These are phyloP conservation scores for Sphinx pinastri DNA, from an alignment of 2,888 invertebrate genomes.

Conservation along the genomic window DNA sequence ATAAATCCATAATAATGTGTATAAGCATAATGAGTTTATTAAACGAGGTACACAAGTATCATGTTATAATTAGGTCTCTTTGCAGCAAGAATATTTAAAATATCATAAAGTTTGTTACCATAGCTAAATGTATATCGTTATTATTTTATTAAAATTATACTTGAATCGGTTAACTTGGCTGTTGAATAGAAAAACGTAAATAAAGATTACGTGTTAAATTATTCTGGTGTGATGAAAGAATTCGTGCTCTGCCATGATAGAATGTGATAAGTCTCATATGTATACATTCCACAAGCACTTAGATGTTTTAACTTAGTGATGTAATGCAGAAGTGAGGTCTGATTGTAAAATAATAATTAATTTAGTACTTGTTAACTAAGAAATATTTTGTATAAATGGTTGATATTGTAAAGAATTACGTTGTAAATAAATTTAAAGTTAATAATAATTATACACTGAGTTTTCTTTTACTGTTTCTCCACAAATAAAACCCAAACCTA, in stretches of 20 bases:
- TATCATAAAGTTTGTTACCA: constrained; percentile 68
- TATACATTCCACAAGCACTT: constrained; percentile 69
- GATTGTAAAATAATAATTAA: constrained; percentile 80
- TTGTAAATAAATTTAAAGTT: constrained; percentile 82
- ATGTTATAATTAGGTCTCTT: constrained; percentile 31
- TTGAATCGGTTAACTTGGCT: constrained; percentile 28
- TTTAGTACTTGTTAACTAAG: constrained; percentile 79
- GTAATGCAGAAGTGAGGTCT: constrained; percentile 71
- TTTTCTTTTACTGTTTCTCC: background rate
- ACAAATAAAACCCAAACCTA: background rate
- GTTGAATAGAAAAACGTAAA: constrained; percentile 25
- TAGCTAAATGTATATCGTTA: constrained; percentile 68
- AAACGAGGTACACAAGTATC: constrained; percentile 32
- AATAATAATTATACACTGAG: constrained; percentile 62
- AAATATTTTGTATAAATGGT: constrained; percentile 83
- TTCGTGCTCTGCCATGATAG: constrained; percentile 69
- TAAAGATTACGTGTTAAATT: constrained; percentile 33
- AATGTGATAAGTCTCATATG: constrained; percentile 73
- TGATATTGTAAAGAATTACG: constrained; percentile 81
- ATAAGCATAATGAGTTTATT: constrained; percentile 27
- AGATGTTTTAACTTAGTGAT: constrained; percentile 66
- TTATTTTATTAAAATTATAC: constrained; percentile 55
- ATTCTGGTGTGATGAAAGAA: constrained; percentile 53
- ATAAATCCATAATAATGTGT: constrained; percentile 29
- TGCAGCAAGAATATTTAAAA: constrained; percentile 34